phyloP scores from a whole-genome alignment of 2,888 invertebrate genomes.

The Elaeidobius kamerunicus region DNA sequence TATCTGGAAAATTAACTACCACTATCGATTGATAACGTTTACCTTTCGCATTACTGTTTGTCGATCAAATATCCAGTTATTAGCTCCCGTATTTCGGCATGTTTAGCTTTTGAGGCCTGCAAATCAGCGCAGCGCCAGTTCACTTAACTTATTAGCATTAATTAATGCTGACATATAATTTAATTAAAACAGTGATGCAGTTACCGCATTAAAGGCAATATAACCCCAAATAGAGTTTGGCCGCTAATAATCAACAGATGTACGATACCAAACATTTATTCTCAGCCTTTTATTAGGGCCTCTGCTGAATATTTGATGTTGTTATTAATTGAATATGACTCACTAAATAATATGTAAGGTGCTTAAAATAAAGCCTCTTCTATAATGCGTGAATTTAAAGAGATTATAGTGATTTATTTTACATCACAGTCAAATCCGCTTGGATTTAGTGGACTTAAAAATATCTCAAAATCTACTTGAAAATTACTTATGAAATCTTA shows the following conservation, averaged over 20 bases:
- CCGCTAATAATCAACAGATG: constrained; percentile 19
- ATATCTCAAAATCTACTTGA: no score
- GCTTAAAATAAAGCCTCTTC: no score
- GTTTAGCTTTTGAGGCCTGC: constrained; percentile 39
- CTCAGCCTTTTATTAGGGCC: no score
- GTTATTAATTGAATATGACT: no score
- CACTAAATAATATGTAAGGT: no score
- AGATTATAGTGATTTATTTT: no score
- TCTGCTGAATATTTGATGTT: no score
- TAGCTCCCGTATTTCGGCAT: constrained; percentile 33
- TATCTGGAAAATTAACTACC: constrained; percentile 44
- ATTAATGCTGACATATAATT: constrained; percentile 32
- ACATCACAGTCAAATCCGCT: no score
- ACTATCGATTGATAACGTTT: constrained; percentile 43
- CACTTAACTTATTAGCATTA: constrained; percentile 37
- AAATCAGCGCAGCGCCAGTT: constrained; percentile 34
- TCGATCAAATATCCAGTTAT: constrained; percentile 41
- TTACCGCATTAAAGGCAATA: constrained; percentile 18
- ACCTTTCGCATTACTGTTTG: constrained; percentile 41
- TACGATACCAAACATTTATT: no score
- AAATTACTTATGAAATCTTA: no score
- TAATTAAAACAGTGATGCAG: constrained; percentile 25
- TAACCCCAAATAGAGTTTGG: constrained; percentile 12
- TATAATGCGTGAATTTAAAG: no score
- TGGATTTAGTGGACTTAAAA: no score